Base-by-base conservation (phyloP, 2,797 vertebrate species). In the Urosaurus nigricauda region DNA sequence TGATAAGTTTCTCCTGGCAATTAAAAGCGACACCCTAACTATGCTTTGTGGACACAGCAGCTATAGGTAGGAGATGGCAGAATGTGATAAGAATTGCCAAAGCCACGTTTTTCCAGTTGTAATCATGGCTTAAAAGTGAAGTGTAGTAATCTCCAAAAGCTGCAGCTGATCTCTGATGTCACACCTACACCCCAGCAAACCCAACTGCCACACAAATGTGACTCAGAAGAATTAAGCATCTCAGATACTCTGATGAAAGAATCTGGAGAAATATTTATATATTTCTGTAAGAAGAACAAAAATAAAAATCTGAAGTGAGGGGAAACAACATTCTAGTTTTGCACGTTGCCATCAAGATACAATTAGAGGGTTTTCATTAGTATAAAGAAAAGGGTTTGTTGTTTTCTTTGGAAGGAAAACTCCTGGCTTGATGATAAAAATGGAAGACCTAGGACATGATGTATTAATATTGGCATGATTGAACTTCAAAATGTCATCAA, bases 391-490 rank as follows among this genome's bases (percentile, higher is more conserved):
- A 71, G 74, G 11, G 1, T 3, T 47, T 78, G 79, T 74, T 89
- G 37, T 86, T 81, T 87, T 2, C 58, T 70, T 70, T 63, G 87
- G 83, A 19, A n/a, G 73, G 85, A 79, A 1, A 86, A 73, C 73
- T 43, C 73, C 13, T 9, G 1, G 85, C 37, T 51, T 90, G 26
- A 84, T 91, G 93, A 84, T 82, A 70, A 87, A 68, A 90, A 74
- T n/a, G 0, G 8, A 43, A 87, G 16, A 13, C 3, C n/a, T 35
- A 7, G 19, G 17, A 68, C 83, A 63, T 87, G 68, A 88, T 78
- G 71, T 2, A 74, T 8, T 79, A 40, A 2, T 83, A 2, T 1
- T 71, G 24, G 80, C 32, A 87, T 16, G 7, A 47, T 14, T 40
- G 17, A 87, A n/a, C 17, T 14, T 32, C 87, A 70, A 79, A 53